A percentile compares a stretch with the other conserved stretches of the same genome.
Evolutionary conservation across 2,888 invertebrate species (phyloP).

Genomic region (Platycheirus rosarum): DNA sequence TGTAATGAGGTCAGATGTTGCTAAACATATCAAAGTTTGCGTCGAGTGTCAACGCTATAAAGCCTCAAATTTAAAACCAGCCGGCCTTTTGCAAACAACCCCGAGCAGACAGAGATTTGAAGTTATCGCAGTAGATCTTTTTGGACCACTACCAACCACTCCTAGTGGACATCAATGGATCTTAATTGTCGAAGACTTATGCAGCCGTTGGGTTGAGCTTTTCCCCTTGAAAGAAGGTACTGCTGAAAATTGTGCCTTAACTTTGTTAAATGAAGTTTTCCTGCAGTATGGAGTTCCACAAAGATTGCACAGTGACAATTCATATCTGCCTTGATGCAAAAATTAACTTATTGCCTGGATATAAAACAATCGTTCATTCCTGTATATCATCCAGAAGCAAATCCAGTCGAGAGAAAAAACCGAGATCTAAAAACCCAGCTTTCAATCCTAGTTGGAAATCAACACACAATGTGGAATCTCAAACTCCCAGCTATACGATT

Average conservation of each 20-base stretch:
- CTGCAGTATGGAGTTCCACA: conserved; percentile 78
- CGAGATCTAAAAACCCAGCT: conserved; percentile 44
- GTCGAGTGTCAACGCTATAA: conserved; percentile 66
- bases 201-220: conserved; percentile 76
- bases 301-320: conserved; percentile 79
- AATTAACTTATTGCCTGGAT: conserved; percentile 57
- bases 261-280: conserved; percentile 78
- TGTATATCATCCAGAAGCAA: conserved; percentile 67
- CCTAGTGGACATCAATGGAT: conserved; percentile 75
- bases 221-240: conserved; percentile 77
- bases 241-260: conserved; percentile 76
- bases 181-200: conserved; percentile 76
- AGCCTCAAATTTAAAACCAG: conserved; percentile 69
- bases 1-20: conserved; percentile 23
- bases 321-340: conserved; percentile 78
- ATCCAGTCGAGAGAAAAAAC: conserved; percentile 66
- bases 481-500: conserved; percentile 9
- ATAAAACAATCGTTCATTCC: conserved; percentile 45
- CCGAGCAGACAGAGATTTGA: conserved; percentile 68
- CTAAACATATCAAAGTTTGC: conserved; percentile 39
- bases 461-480: conserved; percentile 9
- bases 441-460: not conserved
- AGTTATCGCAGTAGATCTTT: conserved; percentile 68
- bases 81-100: conserved; percentile 65
- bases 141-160: conserved; percentile 56